Evolutionary conservation across 2,113 vertebrate species (phyloP), one percentile per base, ranked within the genome.

Genomic region (Corythornis vintsioides): DNA sequence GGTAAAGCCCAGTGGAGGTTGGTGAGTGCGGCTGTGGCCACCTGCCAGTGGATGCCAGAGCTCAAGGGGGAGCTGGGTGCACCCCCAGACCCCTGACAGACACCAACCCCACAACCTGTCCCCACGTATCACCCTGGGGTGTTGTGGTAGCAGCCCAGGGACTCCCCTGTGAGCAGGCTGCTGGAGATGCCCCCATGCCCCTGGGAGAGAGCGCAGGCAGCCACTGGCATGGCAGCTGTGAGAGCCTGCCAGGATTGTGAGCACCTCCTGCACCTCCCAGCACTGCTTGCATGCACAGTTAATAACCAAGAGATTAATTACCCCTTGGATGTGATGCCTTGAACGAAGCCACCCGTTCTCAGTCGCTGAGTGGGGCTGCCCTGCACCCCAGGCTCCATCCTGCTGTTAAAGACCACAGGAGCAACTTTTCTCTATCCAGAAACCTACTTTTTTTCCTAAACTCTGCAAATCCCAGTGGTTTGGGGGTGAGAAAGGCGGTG

Each of bases 261-360:
- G 66, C 7, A 2, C 60, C 17, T 20, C 48, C 4, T 0, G 16
- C 20, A 2, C 15, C 25, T 71, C 53, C 12, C 10, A 29, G 3
- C 29, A 29, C 48, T 2, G 1, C 19, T 48, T 0, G 0, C 0
- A 0, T 4, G 25, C 2, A 1, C 47, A 17, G 2, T 5, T 59
- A 24, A 31, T 70, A 57, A 7, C 25, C 3, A 3, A 6, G n/a
- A 22, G 43, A 8, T 13, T 40, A 3, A 0, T 81, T 81, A 20
- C 65, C 0, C 0, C 60, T 53, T 0, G 1, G 70, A 17, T 48
- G 22, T 3, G 6, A 9, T 19, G 31, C 57, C 26, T 26, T 35
- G 29, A 73, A 53, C 0, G 0, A 53, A 89, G 47, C 78, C 12
- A 5, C 79, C 33, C 7, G 5, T 45, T 47, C n/a, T 81, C 8